Base-by-base conservation (phyloP, 64 coral and sea anemone species). In the Montipora foliosa region DNA sequence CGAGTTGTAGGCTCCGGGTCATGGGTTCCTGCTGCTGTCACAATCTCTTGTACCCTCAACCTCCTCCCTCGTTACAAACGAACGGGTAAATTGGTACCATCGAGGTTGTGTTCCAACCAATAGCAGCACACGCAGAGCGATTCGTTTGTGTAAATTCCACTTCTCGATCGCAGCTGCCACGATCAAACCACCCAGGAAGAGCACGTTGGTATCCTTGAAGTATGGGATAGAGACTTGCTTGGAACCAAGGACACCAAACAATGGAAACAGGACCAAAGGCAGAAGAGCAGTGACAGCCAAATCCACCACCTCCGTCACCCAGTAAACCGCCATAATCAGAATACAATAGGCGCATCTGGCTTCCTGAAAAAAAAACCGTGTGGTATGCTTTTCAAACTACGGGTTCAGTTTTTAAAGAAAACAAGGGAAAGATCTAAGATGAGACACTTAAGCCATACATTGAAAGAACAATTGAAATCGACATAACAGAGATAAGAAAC, bases 191-290 rank as follows among this genome's bases (percentile, higher is more conserved):
- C 96, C 96, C 6, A 98, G 78, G 6, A 98, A 98, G 14, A 98
- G 80, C 48, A 98, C 96, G 44, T 98, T 98, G 55, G 96, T 95
- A 59, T 98, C 96, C 61, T 95, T 95, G 87, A 98, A 98, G 75
- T 98, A 98, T 15, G 93, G 96, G 3, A 93, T 80, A 17, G 93
- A 95, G 66, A 98, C 89, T 44, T 90, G 13, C 24, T 98, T 95
- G 47, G 96, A 98, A 12, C 93, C 92, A 13, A 98, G 78, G 78
- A 98, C 96, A 11, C 96, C 96, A 76, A 95, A 81, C 50, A 98
- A 58, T 1, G 96, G 96, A 16, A 98, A 98, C 46, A 98, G 79
- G 29, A 98, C 94, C 20, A 98, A 67, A 3, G 96, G 96, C 7
- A 98, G 93, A 13, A 98, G 94, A 45, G 96, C 96, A 21, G 96